phyloP scores from a whole-genome alignment of 2,888 invertebrate species.

The Melanostoma mellinum region DNA sequence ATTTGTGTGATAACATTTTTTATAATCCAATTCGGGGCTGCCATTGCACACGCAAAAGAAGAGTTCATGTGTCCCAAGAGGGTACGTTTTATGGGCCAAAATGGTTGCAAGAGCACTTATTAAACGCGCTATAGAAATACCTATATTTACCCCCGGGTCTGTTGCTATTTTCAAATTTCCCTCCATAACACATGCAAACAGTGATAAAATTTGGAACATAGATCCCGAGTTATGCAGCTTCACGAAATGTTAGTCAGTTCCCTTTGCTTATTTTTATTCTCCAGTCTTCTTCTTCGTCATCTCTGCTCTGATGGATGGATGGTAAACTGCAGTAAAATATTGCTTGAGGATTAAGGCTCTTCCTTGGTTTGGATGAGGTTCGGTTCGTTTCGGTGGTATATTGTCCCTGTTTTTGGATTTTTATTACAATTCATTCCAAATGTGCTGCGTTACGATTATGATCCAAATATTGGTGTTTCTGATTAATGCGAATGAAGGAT shows the following conservation, averaged over 20 bases:
- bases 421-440: conserved; percentile 70
- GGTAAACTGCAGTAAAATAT: conserved; percentile 50
- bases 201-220: conserved; percentile 37
- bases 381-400: not conserved
- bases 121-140: conserved; percentile 35
- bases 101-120: conserved; percentile 62
- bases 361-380: conserved; percentile 27
- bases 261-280: conserved; percentile 5
- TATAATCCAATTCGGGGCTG: conserved; percentile 63
- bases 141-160: conserved; percentile 50
- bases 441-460: conserved; percentile 71
- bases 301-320: conserved; percentile 1
- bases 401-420: conserved; percentile 24
- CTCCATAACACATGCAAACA: conserved; percentile 28
- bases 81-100: conserved; percentile 63
- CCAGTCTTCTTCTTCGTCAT: not conserved
- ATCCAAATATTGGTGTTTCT: conserved; percentile 73
- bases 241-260: conserved; percentile 37
- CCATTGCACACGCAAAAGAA: conserved; percentile 48
- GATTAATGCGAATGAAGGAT: conserved; percentile 70
- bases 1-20: conserved; percentile 72
- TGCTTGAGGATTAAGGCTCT: conserved; percentile 50
- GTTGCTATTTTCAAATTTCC: conserved; percentile 44
- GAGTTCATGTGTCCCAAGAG: conserved; percentile 41
- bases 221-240: conserved; percentile 53